A percentile compares a stretch with the other conserved stretches of the same genome.
Evolutionary conservation across 2,888 invertebrate species (phyloP).

Genomic region (Diaphora mendica): DNA sequence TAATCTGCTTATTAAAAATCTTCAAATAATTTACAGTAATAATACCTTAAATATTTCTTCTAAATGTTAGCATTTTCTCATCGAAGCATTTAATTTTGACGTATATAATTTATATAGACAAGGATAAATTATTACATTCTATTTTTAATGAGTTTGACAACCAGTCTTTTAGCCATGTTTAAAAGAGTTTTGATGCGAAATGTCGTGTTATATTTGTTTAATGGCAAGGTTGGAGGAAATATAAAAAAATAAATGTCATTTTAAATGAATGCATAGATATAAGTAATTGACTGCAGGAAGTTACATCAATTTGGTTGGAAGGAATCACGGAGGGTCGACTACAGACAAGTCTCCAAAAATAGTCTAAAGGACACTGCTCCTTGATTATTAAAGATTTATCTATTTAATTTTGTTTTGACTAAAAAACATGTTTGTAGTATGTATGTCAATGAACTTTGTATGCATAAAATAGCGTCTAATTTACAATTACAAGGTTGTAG

Average conservation of each 20-base stretch:
- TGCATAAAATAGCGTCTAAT: no score
- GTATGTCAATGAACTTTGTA: no score
- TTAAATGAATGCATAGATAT: not conserved
- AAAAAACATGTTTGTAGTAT: not conserved
- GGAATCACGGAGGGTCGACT: not conserved
- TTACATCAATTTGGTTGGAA: not conserved
- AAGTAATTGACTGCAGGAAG: not conserved
- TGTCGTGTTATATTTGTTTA: not conserved
- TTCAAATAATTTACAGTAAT: conserved; percentile 1
- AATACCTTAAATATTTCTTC: not conserved
- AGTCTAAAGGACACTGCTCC: not conserved
- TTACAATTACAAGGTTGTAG: no score
- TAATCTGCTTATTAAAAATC: not conserved
- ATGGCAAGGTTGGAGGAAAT: conserved; percentile 2
- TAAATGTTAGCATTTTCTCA: conserved; percentile 8
- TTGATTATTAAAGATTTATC: not conserved
- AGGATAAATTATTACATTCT: not conserved
- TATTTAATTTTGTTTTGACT: not conserved
- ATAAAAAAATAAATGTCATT: not conserved
- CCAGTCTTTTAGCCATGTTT: not conserved
- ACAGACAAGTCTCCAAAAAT: not conserved
- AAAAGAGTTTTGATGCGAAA: not conserved
- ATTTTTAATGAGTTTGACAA: not conserved
- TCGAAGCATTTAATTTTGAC: not conserved
- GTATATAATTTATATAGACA: not conserved